Base-by-base conservation (phyloP, 2,113 vertebrate genomes). In the Pelecanoides urinatrix region DNA sequence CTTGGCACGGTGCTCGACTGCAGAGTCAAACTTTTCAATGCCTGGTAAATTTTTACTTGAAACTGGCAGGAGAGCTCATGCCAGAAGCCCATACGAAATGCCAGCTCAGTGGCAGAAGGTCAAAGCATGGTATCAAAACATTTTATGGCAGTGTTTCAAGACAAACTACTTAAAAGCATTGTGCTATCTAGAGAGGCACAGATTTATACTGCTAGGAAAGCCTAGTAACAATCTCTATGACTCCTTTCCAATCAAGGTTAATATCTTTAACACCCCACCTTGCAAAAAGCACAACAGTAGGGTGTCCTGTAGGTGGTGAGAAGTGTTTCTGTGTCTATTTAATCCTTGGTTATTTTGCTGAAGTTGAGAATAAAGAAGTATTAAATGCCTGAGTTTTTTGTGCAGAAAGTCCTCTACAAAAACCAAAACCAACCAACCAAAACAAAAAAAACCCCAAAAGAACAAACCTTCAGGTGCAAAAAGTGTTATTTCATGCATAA, bases 31-130 rank as follows among this genome's bases (percentile, higher is more conserved):
- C 74, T 78, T 89, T 74, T 61, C 90, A 67, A 29, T 75, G 67
- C 63, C 49, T 65, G 82, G 13, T 72, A 79, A 74, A 86, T 94
- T 95, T 86, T 95, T 58, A 80, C 93, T 96, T 94, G 58, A 71
- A 95, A 95, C 80, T 55, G 79, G 91, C 80, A 86, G 76, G 21
- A 63, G 65, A 79, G 71, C 74, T 86, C 38, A 38, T 73, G 88
- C 96, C 97, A 97, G 95, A 55, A 91, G 68, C 58, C 40, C 1
- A 4, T 27, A 16, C 6, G 72, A 80, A 73, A 88, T 53, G 92
- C 88, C 96, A 97, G 86, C 88, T 89, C 70, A 14, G 67, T 58
- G 67, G 91, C 61, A 88, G 45, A 70, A 95, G 94, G 92, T 96
- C 91, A 94, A 63, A 94, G 78, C 3, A 2, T 19, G 80, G 65